phyloP scores from a whole-genome alignment of 1,140 invertebrate genomes.

The Drosophila ironensis region DNA sequence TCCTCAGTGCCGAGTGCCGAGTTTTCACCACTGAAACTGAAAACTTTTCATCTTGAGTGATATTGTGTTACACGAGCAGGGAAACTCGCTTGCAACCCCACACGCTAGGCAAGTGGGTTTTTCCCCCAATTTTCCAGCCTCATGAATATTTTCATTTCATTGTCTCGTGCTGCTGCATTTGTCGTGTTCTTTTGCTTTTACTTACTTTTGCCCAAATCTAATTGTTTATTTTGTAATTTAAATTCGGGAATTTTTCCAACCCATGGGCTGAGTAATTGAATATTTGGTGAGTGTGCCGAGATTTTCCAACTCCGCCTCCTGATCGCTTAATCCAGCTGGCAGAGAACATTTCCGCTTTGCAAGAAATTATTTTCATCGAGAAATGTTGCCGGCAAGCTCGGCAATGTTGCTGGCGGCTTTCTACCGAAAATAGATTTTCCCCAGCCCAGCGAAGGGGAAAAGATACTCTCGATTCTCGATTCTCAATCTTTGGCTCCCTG shows the following conservation, averaged over 20 bases:
- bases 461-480: constrained; percentile 6
- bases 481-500: constrained; percentile 11
- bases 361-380: constrained; percentile 26
- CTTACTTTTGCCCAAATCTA: constrained; percentile 55
- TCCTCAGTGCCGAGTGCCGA: no score
- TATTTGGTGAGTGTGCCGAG: constrained; percentile 13
- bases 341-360: constrained; percentile 40
- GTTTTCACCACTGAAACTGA: constrained; percentile 48
- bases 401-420: constrained; percentile 68
- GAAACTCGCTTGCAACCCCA: constrained; percentile 2
- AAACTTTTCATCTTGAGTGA: constrained; percentile 54
- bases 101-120: constrained; percentile 1
- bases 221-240: constrained; percentile 80
- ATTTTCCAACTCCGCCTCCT: neutral
- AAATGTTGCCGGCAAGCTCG: constrained; percentile 55
- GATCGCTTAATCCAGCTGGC: constrained; percentile 33
- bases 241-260: constrained; percentile 38
- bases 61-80: constrained; percentile 67
- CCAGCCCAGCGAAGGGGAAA: constrained; percentile 22
- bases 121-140: neutral
- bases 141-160: constrained; percentile 58
- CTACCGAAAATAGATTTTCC: constrained; percentile 66
- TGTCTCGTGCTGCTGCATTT: constrained; percentile 51
- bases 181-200: constrained; percentile 10
- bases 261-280: constrained; percentile 68